Base-by-base conservation (phyloP, 2,888 invertebrate species). In the Melikaiella ostensackeni region DNA sequence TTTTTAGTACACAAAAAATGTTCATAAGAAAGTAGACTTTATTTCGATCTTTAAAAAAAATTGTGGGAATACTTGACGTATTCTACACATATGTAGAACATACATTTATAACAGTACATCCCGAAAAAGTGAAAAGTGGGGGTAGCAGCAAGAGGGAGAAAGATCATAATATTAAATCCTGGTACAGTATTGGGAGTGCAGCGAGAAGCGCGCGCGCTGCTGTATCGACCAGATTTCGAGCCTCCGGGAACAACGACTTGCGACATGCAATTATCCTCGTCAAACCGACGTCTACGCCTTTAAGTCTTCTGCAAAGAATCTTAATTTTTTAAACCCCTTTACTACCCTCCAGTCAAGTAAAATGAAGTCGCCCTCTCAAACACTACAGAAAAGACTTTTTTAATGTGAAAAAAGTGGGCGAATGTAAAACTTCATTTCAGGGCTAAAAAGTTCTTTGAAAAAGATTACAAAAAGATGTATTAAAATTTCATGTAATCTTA, bases 161-260 rank as follows among this genome's bases (percentile, higher is more conserved):
- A 42, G 3, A 66, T 46, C 19, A 46, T 66, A 66, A 46, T 66
- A 66, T 46, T 66, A 66, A 66, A 66, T 46, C 66, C 66, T 27
- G 24, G 38, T 42, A 19, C 50, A 42, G 50, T 70, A 70, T 70
- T 50, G 46, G 19, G 46, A 70, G 46, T 50, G 70, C 27, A n/a
- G 46, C 38, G 57, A 82, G 84, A 77, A 82, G 86, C 85, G 86
- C 86, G 85, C 85, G 86, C 84, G 83, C 87, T 82, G 83, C 80
- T 80, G 80, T 89, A 89, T 89, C 89, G 89, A 89, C 88, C 89
- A 85, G 86, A 86, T 84, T 84, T 84, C 82, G 76, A 33, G 46
- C 38, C 62, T 74, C 50, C 76, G 74, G 73, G 77, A 75, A 77
- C 77, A 11, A 73, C 63, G 57, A 42, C 61, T 55, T n/a, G 33